phyloP scores from a whole-genome alignment of 2,888 invertebrate genomes.

The Parnassius apollo region DNA sequence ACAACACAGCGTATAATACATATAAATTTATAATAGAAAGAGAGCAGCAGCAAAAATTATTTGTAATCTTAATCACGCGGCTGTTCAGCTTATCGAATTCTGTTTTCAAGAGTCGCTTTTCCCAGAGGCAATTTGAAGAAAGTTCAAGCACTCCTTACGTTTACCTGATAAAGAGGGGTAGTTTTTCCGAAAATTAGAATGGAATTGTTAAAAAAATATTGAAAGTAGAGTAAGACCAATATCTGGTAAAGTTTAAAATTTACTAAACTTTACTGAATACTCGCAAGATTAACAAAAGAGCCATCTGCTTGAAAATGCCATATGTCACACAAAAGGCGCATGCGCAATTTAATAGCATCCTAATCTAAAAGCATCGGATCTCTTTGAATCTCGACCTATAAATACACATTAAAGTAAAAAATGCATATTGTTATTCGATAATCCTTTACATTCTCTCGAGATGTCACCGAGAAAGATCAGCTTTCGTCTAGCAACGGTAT shows the following conservation, averaged over 20 bases:
- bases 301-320: slow-evolving; percentile 77
- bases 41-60: no score
- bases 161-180: no score
- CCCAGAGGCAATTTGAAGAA: no score
- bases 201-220: background rate
- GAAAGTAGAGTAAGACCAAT: background rate
- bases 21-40: no score
- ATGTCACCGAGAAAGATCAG: slow-evolving; percentile 78
- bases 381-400: slow-evolving; percentile 60
- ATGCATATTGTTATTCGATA: slow-evolving; percentile 76
- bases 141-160: no score
- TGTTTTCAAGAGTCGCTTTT: no score
- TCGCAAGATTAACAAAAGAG: slow-evolving; percentile 57
- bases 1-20: no score
- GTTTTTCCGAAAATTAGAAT: no score
- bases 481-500: slow-evolving; percentile 76
- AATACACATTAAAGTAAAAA: slow-evolving; percentile 63
- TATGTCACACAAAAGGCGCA: slow-evolving; percentile 73
- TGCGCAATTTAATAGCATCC: slow-evolving; percentile 80
- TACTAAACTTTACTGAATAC: slow-evolving; percentile 55
- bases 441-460: slow-evolving; percentile 76
- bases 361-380: slow-evolving; percentile 66
- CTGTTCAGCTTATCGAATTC: no score
- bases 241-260: slow-evolving; percentile 24
- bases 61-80: no score